Conservation (phyloP, 2,113 vertebrate species). For the Stercorarius parasiticus region DNA sequence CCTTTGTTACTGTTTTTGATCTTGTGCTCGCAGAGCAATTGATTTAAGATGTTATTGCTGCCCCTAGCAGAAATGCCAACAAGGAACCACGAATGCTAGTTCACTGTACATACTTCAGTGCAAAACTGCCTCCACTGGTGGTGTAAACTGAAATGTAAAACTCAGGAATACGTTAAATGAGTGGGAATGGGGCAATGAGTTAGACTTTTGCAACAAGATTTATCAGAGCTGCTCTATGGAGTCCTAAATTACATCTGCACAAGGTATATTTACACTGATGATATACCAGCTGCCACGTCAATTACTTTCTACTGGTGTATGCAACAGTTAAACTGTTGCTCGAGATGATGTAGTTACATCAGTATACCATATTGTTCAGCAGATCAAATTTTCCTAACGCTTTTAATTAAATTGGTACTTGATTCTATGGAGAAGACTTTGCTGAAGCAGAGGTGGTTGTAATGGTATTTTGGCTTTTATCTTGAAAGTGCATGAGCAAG, state of each 20-base stretch:
- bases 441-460: not conserved
- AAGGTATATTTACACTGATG: not conserved
- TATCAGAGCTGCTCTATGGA: not conserved
- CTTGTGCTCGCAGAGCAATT: rapidly evolving
- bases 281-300: not conserved
- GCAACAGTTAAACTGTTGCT: not conserved
- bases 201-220: not conserved
- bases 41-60: not conserved
- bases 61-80: not conserved
- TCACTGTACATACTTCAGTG: not conserved
- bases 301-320: not conserved
- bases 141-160: not conserved
- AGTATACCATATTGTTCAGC: not conserved
- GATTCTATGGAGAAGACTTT: not conserved
- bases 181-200: not conserved
- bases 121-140: not conserved
- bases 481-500: not conserved
- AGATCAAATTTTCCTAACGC: not conserved
- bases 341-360: not conserved
- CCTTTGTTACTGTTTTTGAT: not conserved
- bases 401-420: not conserved
- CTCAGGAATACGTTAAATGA: not conserved
- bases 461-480: not conserved
- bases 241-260: not conserved
- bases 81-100: not conserved